Base-by-base conservation (phyloP, 1,140 invertebrate genomes). In the Macrosteles quadrilineatus region DNA sequence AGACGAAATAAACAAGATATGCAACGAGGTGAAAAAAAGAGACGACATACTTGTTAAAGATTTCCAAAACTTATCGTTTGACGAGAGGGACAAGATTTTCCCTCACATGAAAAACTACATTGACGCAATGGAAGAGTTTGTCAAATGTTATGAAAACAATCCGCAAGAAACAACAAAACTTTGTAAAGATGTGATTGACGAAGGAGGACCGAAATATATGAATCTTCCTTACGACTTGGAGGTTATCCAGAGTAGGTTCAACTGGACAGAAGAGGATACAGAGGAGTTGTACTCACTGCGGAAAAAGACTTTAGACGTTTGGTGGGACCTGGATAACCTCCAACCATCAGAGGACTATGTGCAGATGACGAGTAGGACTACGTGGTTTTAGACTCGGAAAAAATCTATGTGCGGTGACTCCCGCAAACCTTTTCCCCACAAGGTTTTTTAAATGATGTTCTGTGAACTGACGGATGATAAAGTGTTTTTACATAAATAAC, bases 91-190 rank as follows among this genome's bases (percentile, higher is more conserved):
- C n/a, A 50, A 50, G 14, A 19, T 50, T 50, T 50, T 50, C n/a
- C 47, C 47, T 50, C 47, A 50, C 21, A 50, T 50, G 47, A 50
- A 50, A 21, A 50, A 50, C 21, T 50, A 50, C 47, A 50, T 50
- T 50, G 47, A 50, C 14, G n/a, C 47, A 17, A 6, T 50, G 47
- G 47, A 50, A 50, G 47, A 50, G 21, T 17, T 50, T 50, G 47
- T 50, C 4, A 21, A 50, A 19, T 50, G 47, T 50, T 50, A 50
- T 21, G 14, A 50, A 21, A 50, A 50, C 14, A 50, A 50, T 21
- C 47, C 14, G n/a, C 4, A 17, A 3, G 47, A 9, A 17, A 50
- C 47, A 4, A n/a, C 47, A 50, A 19, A 50, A 4, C 14, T 19
- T 19, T 50, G 47, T 21, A 50, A 50, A n/a, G 47, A 50, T n/a